Conservation (phyloP, 2,888 invertebrate species). For the Lymantria dispar region DNA sequence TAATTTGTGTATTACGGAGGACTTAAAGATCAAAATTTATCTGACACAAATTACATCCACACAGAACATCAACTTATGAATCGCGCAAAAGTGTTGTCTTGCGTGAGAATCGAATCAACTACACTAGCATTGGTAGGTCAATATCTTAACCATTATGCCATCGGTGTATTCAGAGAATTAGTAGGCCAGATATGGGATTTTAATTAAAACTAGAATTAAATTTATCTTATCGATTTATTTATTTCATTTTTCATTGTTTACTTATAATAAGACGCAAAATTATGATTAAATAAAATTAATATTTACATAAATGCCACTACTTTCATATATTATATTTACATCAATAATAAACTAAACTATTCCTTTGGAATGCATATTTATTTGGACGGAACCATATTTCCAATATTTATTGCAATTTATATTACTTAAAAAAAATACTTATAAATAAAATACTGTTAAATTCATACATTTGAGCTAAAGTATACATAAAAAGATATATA, state of each 20-base stretch:
- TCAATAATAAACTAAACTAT: slow-evolving; percentile 46
- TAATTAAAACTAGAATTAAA: slow-evolving; percentile 9
- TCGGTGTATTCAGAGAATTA: no score
- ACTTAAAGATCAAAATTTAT: no score
- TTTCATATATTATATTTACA: slow-evolving; percentile 9
- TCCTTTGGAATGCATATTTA: slow-evolving; percentile 76
- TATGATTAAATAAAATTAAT: slow-evolving; percentile 19
- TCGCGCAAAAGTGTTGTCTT: no score
- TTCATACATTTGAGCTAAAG: slow-evolving; percentile 30
- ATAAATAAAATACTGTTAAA: slow-evolving; percentile 43
- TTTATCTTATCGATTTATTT: slow-evolving; percentile 25
- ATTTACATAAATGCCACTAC: slow-evolving; percentile 26
- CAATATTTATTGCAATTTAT: slow-evolving; percentile 31
- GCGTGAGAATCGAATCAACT: no score
- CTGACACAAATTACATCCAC: no score
- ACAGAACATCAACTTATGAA: no score
- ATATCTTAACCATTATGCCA: no score
- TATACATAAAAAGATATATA: slow-evolving; percentile 12
- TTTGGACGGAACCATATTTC: slow-evolving; percentile 72
- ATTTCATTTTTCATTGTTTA: slow-evolving; percentile 15
- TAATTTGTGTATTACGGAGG: no score
- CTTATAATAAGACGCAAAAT: slow-evolving; percentile 9
- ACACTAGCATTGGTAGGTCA: no score
- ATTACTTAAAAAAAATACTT: slow-evolving; percentile 15
- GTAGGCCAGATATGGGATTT: no score